Evolutionary conservation across 2,888 invertebrate species (phyloP), one percentile per base, ranked within the genome.

Genomic region (Synanthedon tipuliformis): DNA sequence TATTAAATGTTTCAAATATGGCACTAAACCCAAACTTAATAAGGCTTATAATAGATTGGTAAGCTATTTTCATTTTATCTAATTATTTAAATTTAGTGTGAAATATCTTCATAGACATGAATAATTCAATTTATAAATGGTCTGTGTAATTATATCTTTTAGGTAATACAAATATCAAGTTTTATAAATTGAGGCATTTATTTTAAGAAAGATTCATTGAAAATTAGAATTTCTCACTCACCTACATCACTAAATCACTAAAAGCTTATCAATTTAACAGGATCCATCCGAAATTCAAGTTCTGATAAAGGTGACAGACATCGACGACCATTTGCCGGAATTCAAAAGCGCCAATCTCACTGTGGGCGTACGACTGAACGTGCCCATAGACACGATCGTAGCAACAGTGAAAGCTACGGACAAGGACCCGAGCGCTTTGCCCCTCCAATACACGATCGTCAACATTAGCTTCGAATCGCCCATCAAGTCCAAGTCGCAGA

Each of bases 291-390:
- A 93, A 72, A 85, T 91, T 3, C 91, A 92, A 68, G 81, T 94
- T 0, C 66, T 89, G 0, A 81, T 94, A 2, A 90, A 88, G 65
- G 79, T 94, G 0, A 58, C 89, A 2, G 94, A 94, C 59, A 87
- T 93, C 15, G 94, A 94, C 62, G 94, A 94, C 61, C 94, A 94
- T 68, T 72, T 91, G 41, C 94, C 94, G 0, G 79, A 88, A 59
- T 94, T 94, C 56, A 84, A 83, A 45, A 88, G 86, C 23, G 84
- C 89, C 3, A 89, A 91, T 57, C 75, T 91, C 56, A 92, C 93
- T 0, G 79, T 94, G 5, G 94, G 94, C 1, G 93, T 94, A 0
- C 88, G 93, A 48, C 82, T 93, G 1, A 94, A 93, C 68, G 92
- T 93, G 0, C 92, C 93, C 1, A 88, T 93, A 27, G 93, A 94